Evolutionary conservation across 2,113 vertebrate genomes (phyloP).

Genomic region (human): GRCh38 chr7:48742501-48743000

Average conservation of each 20-base stretch:
- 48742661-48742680: not conserved
- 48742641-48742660: not conserved
- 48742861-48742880: not conserved
- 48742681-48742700: not conserved
- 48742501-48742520: not conserved
- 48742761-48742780: not conserved
- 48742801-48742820: not conserved
- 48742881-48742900: not conserved
- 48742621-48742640: too few species aligned
- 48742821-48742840: not conserved
- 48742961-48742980: too few species aligned
- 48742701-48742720: not conserved
- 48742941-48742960: too few species aligned
- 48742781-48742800: not conserved
- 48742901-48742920: not conserved
- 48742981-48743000: rapidly evolving
- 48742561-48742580: not conserved
- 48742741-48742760: not conserved
- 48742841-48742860: not conserved
- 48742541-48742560: not conserved
- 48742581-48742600: not conserved
- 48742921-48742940: too few species aligned
- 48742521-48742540: not conserved
- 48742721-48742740: not conserved
- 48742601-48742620: too few species aligned